phyloP scores from a whole-genome alignment of 2,113 vertebrate species.

The Pantherophis guttatus region DNA sequence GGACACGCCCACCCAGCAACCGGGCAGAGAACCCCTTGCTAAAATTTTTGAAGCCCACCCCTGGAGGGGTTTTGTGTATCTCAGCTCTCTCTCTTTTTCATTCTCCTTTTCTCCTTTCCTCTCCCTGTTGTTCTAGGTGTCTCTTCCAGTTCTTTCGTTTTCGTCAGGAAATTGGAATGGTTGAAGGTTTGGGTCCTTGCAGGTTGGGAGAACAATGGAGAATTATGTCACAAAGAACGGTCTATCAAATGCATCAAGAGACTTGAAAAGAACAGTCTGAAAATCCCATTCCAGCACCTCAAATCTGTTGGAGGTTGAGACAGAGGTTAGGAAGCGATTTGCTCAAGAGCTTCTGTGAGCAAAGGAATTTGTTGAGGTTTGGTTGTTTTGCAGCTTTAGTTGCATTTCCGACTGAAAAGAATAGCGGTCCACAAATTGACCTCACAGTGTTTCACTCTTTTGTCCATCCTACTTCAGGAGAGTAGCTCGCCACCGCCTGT shows the following conservation, averaged over 20 bases:
- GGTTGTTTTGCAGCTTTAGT: background rate
- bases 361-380: background rate
- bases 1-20: too few relatives aligned
- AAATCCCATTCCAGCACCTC: background rate
- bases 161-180: background rate
- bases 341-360: background rate
- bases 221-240: slow-evolving; percentile 2
- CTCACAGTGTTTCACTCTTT: background rate
- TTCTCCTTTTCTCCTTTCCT: background rate
- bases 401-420: too few relatives aligned
- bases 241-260: slow-evolving; percentile 26
- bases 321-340: background rate
- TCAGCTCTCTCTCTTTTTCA: too few relatives aligned
- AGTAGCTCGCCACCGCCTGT: background rate
- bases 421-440: background rate
- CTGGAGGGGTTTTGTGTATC: background rate
- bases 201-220: slow-evolving; percentile 7
- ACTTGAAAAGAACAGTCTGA: background rate
- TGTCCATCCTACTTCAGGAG: background rate
- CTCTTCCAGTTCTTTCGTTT: background rate
- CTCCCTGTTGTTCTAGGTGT: background rate
- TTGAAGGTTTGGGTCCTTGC: slow-evolving; percentile 19
- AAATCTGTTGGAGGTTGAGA: background rate
- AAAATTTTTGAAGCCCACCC: too few relatives aligned
- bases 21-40: too few relatives aligned